These are phyloP conservation scores for Elachura formosa DNA, from an alignment of 2,113 vertebrate genomes.

Conservation along the genomic window DNA sequence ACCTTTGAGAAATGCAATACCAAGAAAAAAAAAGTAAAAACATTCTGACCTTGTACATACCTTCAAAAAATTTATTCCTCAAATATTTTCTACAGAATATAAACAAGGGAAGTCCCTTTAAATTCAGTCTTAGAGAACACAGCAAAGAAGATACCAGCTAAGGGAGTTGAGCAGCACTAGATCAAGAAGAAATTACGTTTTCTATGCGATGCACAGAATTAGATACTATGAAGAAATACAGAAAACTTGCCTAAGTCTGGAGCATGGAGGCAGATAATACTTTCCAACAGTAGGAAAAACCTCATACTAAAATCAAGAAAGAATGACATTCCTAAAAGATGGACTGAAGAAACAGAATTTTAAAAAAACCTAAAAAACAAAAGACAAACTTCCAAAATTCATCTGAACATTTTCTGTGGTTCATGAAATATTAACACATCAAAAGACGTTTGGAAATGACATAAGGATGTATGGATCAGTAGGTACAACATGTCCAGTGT, in stretches of 20 bases:
- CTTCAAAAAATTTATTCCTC: not conserved
- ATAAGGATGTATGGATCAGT: not conserved
- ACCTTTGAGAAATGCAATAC: not conserved
- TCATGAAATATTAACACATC: not conserved
- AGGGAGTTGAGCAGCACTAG: not conserved
- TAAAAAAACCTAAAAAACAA: not conserved
- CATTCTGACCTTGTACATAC: not conserved
- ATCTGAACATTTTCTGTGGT: not conserved
- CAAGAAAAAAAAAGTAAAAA: not conserved
- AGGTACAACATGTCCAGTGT: not conserved
- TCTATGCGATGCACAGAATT: not conserved
- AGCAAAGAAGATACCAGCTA: not conserved
- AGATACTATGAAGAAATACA: not conserved
- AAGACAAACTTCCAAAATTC: not conserved
- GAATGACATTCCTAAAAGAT: not conserved
- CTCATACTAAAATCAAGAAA: not conserved
- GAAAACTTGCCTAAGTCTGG: not conserved
- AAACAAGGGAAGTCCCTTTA: not conserved
- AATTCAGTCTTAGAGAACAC: not conserved
- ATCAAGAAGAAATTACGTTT: not conserved
- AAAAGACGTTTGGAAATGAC: not conserved
- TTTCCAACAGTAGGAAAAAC: not conserved
- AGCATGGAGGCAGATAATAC: not conserved
- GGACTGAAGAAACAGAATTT: not conserved
- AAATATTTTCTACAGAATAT: slow-evolving; percentile 3